phyloP scores from a whole-genome alignment of 2,888 invertebrate genomes.

The Drosophila mimica region DNA sequence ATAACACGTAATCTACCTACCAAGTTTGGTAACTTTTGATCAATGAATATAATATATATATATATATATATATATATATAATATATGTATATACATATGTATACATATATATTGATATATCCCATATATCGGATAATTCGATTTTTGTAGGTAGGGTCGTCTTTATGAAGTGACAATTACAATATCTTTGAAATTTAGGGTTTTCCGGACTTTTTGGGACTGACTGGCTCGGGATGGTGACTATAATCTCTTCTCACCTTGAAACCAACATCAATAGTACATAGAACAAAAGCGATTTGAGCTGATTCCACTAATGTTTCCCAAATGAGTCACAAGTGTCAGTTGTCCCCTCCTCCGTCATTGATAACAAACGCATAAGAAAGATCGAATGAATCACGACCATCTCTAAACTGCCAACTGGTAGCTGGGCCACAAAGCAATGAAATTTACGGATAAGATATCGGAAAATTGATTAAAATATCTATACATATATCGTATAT shows the following conservation, averaged over 20 bases:
- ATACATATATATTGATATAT: no score
- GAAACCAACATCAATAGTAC: not conserved
- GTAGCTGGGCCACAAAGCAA: slow-evolving; percentile 18
- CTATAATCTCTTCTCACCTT: not conserved
- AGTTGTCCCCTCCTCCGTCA: not conserved
- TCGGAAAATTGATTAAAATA: slow-evolving; percentile 25
- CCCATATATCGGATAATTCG: not conserved
- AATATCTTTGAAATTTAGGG: rapidly evolving
- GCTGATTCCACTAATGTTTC: slow-evolving; percentile 11
- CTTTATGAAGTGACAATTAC: not conserved
- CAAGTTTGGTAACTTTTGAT: not conserved
- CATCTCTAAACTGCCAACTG: slow-evolving; percentile 33
- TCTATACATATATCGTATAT: slow-evolving; percentile 1
- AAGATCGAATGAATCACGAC: slow-evolving; percentile 40
- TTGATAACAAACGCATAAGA: slow-evolving; percentile 1
- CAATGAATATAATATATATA: no score
- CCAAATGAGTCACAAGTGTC: slow-evolving; percentile 36
- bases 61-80: no score
- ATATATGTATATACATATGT: no score
- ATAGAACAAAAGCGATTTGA: not conserved
- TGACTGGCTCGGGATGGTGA: not conserved
- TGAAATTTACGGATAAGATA: slow-evolving; percentile 4
- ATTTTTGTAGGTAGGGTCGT: not conserved
- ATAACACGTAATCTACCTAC: not conserved
- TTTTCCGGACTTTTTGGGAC: not conserved